Conservation (phyloP, 2,113 vertebrate species). For the Sinosuthora webbiana region DNA sequence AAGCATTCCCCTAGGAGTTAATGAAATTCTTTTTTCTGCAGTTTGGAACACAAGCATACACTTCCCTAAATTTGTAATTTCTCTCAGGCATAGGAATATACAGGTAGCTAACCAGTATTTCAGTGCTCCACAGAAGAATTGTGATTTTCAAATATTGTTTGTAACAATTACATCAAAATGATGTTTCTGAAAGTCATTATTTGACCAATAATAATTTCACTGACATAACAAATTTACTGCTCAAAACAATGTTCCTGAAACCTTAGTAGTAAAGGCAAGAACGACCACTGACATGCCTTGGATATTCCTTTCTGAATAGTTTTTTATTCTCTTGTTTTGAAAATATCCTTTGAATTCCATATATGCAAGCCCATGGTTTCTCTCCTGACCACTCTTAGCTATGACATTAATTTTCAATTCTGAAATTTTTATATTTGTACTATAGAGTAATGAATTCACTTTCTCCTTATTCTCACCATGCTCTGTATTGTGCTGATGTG, state of each 20-base stretch:
- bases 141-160: slow-evolving; percentile 47
- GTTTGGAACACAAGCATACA: background rate
- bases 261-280: background rate
- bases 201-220: slow-evolving; percentile 31
- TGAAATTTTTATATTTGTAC: background rate
- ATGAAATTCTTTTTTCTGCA: background rate
- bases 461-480: background rate
- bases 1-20: background rate
- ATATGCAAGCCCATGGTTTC: background rate
- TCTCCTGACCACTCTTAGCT: background rate
- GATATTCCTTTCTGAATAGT: background rate
- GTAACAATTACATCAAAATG: slow-evolving; percentile 23
- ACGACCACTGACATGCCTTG: background rate
- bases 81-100: background rate
- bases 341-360: background rate
- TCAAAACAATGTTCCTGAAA: background rate
- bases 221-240: slow-evolving; percentile 29
- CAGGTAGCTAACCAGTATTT: background rate
- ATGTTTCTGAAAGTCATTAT: slow-evolving; percentile 34
- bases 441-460: background rate
- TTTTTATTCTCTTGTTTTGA: background rate
- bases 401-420: background rate
- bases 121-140: background rate
- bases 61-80: background rate
- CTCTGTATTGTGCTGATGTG: background rate